These are phyloP conservation scores for Cacoxenus indagator DNA, from an alignment of 2,888 invertebrate species.

Conservation along the genomic window DNA sequence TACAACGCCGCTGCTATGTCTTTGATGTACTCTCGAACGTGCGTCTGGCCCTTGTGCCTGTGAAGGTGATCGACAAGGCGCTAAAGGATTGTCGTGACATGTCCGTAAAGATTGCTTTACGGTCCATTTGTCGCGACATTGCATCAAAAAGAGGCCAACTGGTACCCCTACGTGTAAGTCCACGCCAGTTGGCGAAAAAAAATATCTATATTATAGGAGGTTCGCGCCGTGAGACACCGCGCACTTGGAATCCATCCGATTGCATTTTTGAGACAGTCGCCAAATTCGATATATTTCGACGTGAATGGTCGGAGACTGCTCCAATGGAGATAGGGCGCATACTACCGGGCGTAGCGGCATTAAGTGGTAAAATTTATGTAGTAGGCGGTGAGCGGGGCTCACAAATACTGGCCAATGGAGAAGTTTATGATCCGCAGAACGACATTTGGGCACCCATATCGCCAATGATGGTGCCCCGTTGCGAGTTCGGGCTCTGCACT, in stretches of 20 bases:
- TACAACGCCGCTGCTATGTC: slow-evolving; percentile 83
- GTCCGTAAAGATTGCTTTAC: slow-evolving; percentile 84
- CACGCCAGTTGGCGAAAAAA: slow-evolving; percentile 87
- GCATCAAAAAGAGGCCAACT: slow-evolving; percentile 81
- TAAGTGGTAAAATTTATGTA: slow-evolving; percentile 89
- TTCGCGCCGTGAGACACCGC: slow-evolving; percentile 82
- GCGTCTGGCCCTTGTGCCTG: slow-evolving; percentile 85
- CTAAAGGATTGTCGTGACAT: slow-evolving; percentile 84
- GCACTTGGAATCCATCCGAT: slow-evolving; percentile 83
- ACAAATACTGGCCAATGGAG: slow-evolving; percentile 89
- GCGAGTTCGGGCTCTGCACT: slow-evolving; percentile 90
- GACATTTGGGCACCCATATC: slow-evolving; percentile 77
- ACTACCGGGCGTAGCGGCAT: slow-evolving; percentile 86
- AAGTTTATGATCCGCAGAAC: slow-evolving; percentile 82
- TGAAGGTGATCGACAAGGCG: slow-evolving; percentile 82
- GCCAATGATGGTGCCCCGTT: slow-evolving; percentile 86
- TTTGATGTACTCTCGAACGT: slow-evolving; percentile 88
- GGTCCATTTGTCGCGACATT: slow-evolving; percentile 84
- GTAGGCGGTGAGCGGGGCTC: slow-evolving; percentile 93
- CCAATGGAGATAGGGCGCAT: slow-evolving; percentile 89
- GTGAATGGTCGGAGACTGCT: slow-evolving; percentile 85
- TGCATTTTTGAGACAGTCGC: slow-evolving; percentile 87
- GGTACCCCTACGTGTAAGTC: slow-evolving; percentile 82
- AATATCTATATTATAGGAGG: slow-evolving; percentile 91
- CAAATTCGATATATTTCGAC: slow-evolving; percentile 78